phyloP scores from a whole-genome alignment of 2,888 invertebrate species.

The Liopterus haemorrhoidalis region DNA sequence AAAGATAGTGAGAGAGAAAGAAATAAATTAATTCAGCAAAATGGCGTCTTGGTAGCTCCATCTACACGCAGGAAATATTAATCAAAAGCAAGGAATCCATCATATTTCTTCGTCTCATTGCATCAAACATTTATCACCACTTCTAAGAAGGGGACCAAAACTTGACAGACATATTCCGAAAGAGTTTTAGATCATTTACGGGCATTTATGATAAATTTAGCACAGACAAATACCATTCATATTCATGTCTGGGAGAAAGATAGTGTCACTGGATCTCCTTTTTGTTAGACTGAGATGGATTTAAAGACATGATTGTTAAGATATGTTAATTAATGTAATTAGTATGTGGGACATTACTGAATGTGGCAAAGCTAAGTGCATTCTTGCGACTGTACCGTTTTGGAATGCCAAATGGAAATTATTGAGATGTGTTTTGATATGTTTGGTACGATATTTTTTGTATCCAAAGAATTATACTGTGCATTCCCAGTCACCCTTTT shows the following conservation, averaged over 20 bases:
- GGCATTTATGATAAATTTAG: slow-evolving; percentile 39
- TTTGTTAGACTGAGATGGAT: slow-evolving; percentile 2
- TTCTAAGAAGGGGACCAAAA: no score
- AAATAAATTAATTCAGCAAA: no score
- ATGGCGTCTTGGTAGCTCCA: no score
- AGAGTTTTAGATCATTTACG: slow-evolving; percentile 34
- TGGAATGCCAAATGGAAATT: slow-evolving; percentile 11
- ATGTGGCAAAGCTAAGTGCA: slow-evolving; percentile 19
- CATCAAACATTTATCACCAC: slow-evolving; percentile 13
- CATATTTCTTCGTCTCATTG: no score
- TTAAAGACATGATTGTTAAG: slow-evolving; percentile 11
- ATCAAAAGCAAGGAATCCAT: no score
- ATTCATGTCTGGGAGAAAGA: slow-evolving; percentile 9
- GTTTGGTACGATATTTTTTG: no score
- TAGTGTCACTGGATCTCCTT: neutral
- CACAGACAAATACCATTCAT: slow-evolving; percentile 37
- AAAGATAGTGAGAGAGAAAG: no score
- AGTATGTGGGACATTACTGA: slow-evolving; percentile 24
- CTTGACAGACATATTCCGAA: slow-evolving; percentile 21
- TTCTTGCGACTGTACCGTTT: slow-evolving; percentile 15
- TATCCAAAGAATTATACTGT: no score
- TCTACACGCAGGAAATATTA: no score
- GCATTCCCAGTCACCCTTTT: no score
- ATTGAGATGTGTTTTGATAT: slow-evolving; percentile 14
- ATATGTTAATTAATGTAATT: slow-evolving; percentile 24